A percentile compares a stretch with the other conserved stretches of the same genome.
These are phyloP conservation scores for Hormiphora californensis DNA, from an alignment of 37 sponge, comb jelly and placozoan species.

Conservation along the genomic window DNA sequence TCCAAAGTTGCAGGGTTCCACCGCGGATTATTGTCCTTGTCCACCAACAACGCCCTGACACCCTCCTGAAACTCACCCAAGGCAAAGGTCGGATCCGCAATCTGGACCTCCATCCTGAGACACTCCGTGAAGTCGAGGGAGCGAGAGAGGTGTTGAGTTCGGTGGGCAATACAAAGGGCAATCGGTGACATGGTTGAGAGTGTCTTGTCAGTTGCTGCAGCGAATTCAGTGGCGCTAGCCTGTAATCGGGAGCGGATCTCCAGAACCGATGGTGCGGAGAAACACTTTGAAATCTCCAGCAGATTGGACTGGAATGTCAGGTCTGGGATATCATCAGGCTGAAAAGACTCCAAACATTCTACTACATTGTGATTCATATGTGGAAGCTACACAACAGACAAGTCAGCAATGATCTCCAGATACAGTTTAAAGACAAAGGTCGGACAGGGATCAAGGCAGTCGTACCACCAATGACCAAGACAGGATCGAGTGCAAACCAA, in stretches of 20 bases:
- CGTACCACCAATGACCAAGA: no score
- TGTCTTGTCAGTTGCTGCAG: not conserved
- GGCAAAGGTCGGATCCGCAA: not conserved
- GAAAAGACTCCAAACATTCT: not conserved
- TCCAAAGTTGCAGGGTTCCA: slow-evolving; percentile 78
- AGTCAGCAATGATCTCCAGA: no score
- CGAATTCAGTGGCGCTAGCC: not conserved
- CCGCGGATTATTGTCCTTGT: slow-evolving; percentile 73
- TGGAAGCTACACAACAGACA: no score
- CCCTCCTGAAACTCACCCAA: not conserved
- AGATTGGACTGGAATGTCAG: not conserved
- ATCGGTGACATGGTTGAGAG: not conserved
- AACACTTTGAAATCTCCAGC: not conserved
- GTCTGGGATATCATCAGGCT: not conserved
- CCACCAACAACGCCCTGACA: slow-evolving; percentile 64
- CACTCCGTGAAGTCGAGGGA: not conserved
- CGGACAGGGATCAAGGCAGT: no score
- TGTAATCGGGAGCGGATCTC: not conserved
- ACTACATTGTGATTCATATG: no score
- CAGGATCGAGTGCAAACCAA: no score
- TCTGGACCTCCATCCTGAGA: not conserved
- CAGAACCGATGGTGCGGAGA: not conserved
- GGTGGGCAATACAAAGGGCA: not conserved
- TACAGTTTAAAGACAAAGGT: no score
- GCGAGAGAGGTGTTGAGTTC: not conserved